Evolutionary conservation across 1,140 invertebrate species (phyloP).

Genomic region (Drosophila ogumai): DNA sequence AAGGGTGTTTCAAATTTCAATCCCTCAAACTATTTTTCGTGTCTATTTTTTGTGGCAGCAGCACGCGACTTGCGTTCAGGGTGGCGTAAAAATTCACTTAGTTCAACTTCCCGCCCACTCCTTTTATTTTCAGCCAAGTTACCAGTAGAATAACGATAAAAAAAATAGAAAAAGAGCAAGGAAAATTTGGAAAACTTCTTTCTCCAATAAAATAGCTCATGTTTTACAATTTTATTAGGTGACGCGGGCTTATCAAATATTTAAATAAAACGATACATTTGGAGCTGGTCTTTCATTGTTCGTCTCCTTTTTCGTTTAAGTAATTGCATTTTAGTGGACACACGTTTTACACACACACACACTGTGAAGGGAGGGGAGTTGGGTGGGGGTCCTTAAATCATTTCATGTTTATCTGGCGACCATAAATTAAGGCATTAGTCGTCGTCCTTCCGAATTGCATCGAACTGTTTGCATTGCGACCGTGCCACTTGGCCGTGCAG

Average conservation of each 20-base stretch:
- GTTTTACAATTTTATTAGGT: conserved; percentile 83
- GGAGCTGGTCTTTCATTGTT: conserved; percentile 43
- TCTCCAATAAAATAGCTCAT: conserved; percentile 68
- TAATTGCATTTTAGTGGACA: conserved; percentile 80
- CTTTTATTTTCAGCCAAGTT: conserved; percentile 12
- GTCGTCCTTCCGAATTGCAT: conserved; percentile 62
- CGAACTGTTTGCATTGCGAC: conserved; percentile 79
- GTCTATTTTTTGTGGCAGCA: conserved; percentile 36
- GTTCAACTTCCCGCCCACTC: conserved; percentile 32
- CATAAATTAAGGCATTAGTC: conserved; percentile 80
- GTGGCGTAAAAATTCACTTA: conserved; percentile 82
- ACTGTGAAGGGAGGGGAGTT: not conserved
- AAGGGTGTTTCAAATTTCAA: not conserved
- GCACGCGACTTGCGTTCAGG: conserved; percentile 62
- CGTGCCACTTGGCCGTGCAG: conserved; percentile 74
- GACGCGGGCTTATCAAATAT: conserved; percentile 66
- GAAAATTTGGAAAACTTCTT: conserved; percentile 36
- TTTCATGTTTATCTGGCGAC: conserved; percentile 76
- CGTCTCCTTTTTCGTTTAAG: conserved; percentile 52
- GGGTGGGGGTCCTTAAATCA: conserved; percentile 66
- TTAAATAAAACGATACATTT: conserved; percentile 66
- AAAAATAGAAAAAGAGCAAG: not conserved
- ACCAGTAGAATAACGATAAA: conserved; percentile 32
- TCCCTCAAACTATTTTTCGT: not conserved
- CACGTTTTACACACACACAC: conserved; percentile 58